Percentiles rank a stretch among this genome's conserved stretches.
phyloP scores from a whole-genome alignment of 2,888 invertebrate species.

The Criorhina ranunculi region DNA sequence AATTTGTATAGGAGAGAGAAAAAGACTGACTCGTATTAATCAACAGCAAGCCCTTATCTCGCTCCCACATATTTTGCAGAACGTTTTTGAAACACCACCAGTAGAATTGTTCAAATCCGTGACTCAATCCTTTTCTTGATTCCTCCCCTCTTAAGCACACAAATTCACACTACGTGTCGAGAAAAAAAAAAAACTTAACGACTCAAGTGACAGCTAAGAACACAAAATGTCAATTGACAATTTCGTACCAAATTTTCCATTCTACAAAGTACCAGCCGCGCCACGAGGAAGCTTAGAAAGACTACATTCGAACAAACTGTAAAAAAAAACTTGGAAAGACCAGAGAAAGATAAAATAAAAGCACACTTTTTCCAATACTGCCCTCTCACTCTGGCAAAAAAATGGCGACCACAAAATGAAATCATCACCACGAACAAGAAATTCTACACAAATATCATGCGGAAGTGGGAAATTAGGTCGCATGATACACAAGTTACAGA shows the following conservation, averaged over 20 bases:
- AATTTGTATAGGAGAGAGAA: constrained; percentile 85
- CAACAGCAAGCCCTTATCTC: constrained; percentile 85
- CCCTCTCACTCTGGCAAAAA: constrained; percentile 71
- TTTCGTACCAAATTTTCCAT: constrained; percentile 53
- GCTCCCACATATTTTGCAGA: constrained; percentile 85
- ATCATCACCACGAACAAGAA: constrained; percentile 63
- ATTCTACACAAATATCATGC: constrained; percentile 77
- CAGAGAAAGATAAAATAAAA: constrained; percentile 51
- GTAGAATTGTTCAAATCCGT: background rate
- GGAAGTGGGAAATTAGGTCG: constrained; percentile 79
- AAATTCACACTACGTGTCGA: constrained; percentile 32
- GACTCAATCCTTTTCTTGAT: background rate
- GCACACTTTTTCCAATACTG: constrained; percentile 49
- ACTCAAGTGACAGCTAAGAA: constrained; percentile 31
- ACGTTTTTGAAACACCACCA: constrained; percentile 78
- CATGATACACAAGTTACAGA: constrained; percentile 72
- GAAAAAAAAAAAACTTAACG: constrained; percentile 15
- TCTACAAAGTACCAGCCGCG: constrained; percentile 52
- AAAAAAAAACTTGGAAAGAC: constrained; percentile 29
- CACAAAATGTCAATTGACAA: constrained; percentile 36
- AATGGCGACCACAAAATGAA: constrained; percentile 76
- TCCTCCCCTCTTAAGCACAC: constrained; percentile 1
- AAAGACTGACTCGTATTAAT: constrained; percentile 84
- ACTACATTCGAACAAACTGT: constrained; percentile 29
- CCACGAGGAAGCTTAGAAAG: constrained; percentile 66